phyloP scores from a whole-genome alignment of 2,888 invertebrate species.

The Xylota segnis region DNA sequence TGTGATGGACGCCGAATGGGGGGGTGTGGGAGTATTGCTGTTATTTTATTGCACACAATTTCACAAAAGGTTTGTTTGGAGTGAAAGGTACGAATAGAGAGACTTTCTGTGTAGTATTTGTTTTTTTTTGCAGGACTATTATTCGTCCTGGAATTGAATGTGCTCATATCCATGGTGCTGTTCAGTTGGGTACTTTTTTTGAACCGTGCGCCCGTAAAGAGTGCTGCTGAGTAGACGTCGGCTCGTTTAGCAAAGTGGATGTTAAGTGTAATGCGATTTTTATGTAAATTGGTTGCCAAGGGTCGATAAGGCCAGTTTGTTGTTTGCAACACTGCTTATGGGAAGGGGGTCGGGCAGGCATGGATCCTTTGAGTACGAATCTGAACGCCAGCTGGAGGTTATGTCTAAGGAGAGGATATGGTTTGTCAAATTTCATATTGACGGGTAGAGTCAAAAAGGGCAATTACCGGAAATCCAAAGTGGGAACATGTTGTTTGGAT shows the following conservation, averaged over 20 bases:
- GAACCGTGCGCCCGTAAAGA: slow-evolving; percentile 4
- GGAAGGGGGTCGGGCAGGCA: background rate
- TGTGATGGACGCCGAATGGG: slow-evolving; percentile 49
- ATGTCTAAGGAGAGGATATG: slow-evolving; percentile 58
- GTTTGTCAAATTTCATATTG: slow-evolving; percentile 69
- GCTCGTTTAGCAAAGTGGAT: slow-evolving; percentile 85
- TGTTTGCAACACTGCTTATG: slow-evolving; percentile 56
- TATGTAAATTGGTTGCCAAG: slow-evolving; percentile 82
- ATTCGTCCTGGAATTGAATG: slow-evolving; percentile 55
- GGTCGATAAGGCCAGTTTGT: slow-evolving; percentile 73
- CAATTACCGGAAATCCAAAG: slow-evolving; percentile 74
- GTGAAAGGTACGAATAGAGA: slow-evolving; percentile 33
- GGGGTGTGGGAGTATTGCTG: background rate
- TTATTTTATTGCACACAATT: slow-evolving; percentile 72
- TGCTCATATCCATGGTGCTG: slow-evolving; percentile 25
- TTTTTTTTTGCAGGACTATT: slow-evolving; percentile 41
- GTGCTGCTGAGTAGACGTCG: slow-evolving; percentile 76
- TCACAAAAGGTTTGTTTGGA: slow-evolving; percentile 65
- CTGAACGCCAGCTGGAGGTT: slow-evolving; percentile 55
- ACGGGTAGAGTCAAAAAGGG: slow-evolving; percentile 53
- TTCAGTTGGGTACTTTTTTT: slow-evolving; percentile 11
- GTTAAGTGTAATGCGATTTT: slow-evolving; percentile 85
- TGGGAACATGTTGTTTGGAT: slow-evolving; percentile 52
- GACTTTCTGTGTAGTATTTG: background rate
- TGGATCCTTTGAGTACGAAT: slow-evolving; percentile 30